Conservation (phyloP, 2,113 vertebrate genomes). For the Myanophis thanlyinensis region DNA sequence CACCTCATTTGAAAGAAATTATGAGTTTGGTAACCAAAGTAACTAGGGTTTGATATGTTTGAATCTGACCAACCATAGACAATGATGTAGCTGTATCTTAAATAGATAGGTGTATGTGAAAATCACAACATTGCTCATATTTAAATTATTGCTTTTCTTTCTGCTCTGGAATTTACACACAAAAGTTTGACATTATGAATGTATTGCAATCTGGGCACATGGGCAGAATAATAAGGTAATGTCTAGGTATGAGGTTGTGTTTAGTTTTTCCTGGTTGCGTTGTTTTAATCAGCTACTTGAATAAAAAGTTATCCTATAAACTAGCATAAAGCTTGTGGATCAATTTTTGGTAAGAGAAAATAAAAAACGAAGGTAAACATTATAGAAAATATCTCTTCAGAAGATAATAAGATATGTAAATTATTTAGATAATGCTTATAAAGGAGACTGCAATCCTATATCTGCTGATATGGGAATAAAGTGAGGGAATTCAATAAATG, state of each 20-base stretch:
- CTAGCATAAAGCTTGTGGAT: conserved; percentile 39
- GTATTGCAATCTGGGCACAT: not conserved
- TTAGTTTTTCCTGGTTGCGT: conserved; percentile 28
- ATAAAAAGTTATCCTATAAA: conserved; percentile 32
- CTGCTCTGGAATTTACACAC: conserved; percentile 36
- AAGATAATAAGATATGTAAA: conserved; percentile 13
- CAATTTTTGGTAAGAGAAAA: conserved; percentile 10
- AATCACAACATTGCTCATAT: conserved; percentile 37
- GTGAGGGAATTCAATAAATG: not conserved
- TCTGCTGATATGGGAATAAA: not conserved
- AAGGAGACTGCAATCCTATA: conserved; percentile 7
- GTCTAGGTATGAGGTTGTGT: conserved; percentile 3
- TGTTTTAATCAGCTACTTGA: conserved; percentile 28
- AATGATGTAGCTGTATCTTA: not conserved
- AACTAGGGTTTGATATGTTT: not conserved
- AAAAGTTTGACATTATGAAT: conserved; percentile 45
- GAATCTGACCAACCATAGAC: not conserved
- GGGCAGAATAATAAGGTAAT: conserved; percentile 9
- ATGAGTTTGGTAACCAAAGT: not conserved
- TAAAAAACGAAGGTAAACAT: conserved; percentile 12
- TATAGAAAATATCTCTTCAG: conserved; percentile 27
- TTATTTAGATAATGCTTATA: not conserved
- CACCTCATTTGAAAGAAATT: not conserved
- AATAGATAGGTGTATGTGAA: conserved; percentile 13
- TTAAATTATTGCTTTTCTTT: conserved; percentile 25